Base-by-base conservation (phyloP, 1,140 invertebrate species). In the Gonatopus flavifemur region DNA sequence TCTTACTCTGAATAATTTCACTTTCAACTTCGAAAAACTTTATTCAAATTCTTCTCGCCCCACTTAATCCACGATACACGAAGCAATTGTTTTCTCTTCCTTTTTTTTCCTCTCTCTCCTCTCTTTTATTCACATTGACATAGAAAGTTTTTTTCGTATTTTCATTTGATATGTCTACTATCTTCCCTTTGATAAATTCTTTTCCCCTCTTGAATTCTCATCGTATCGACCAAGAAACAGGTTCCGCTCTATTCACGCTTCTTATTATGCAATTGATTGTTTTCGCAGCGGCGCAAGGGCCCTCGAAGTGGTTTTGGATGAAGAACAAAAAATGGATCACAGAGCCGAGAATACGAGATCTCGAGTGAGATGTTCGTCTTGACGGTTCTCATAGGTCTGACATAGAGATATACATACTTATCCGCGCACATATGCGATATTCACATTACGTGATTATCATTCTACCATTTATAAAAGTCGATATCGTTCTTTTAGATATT, bases 221-320 rank as follows among this genome's bases (percentile, higher is more conserved):
- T 37, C 35, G 38, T 15, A 28, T 20, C n/a, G n/a, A n/a, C 33
- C 28, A 38, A 20, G 44, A 57, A 62, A 62, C 59, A 62, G 59
- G 59, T 62, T 62, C 59, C 30, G 52, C 58, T 53, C 52, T 53
- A 53, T 54, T 57, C 54, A 52, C 12, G 35, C 47, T 32, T 46
- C 47, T 57, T 62, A 53, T 60, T 57, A 62, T 62, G 47, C 55
- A 57, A 62, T 49, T 62, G 57, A 62, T 62, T 62, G 59, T 62
- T 62, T 62, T 62, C 59, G 30, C 46, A 30, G 53, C 52, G 58
- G 55, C 40, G 44, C 53, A 30, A 53, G 49, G 38, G 58, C 32
- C 24, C 35, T 28, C 32, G 37, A 61, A n/a, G 58, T 57, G 49
- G 48, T 45, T 21, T 46, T 39, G 41, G 33, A 37, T 51, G 33